Base-by-base conservation (phyloP, 2,797 vertebrate genomes). In the Enteromius argenteus region DNA sequence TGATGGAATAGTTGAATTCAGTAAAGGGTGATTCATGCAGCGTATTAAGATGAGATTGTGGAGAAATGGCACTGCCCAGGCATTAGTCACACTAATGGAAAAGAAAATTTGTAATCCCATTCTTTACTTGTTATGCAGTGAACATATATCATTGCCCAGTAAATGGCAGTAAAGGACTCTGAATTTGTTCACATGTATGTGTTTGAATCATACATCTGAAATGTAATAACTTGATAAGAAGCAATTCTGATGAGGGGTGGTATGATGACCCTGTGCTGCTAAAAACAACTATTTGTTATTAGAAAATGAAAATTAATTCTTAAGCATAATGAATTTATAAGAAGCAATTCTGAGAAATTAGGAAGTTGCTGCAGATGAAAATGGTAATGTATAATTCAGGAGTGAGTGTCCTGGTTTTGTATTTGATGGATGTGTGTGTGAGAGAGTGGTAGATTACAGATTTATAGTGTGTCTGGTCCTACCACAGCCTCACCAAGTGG, bases 351-450 rank as follows among this genome's bases (percentile, higher is more conserved):
- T 53, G 9, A 37, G 27, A 51, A 46, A 44, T 75, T 83, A 17
- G 15, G 15, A 23, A 53, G 23, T 74, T 66, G n/a, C 32, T 2
- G 44, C 49, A 71, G 35, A 74, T 46, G 68, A 66, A 88, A 88
- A 81, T 84, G 85, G 87, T 87, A 15, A 88, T 87, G 51, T 89
- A 91, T 92, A 74, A 92, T 94, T 91, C 83, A 90, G 62, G 19
- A 85, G 68, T 72, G 69, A 75, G 72, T 73, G 88, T 27, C 91
- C 93, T 92, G 90, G 91, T 94, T 93, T 92, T 90, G 90, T 91
- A 92, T 90, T 58, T 92, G 87, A 87, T 77, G 78, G 81, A 71
- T 85, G 83, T 73, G 84, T 89, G 80, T 88, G 75, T 90, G 89
- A 14, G 58, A 64, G 44, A 80, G 75, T 64, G 53, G 88, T 83